These are phyloP conservation scores for Hydriomena furcata DNA, from an alignment of 2,888 invertebrate genomes.

Conservation along the genomic window DNA sequence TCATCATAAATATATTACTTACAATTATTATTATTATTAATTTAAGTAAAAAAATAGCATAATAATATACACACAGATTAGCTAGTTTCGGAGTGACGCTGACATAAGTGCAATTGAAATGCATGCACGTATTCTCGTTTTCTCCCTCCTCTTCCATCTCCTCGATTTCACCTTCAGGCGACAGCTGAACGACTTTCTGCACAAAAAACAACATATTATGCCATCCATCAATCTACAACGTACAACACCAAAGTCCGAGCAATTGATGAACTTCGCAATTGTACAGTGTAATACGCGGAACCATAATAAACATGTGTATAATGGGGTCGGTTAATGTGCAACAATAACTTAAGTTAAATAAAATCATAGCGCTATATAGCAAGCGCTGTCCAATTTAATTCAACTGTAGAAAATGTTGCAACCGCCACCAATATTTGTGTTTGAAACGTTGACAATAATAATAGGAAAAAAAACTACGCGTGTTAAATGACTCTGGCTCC, in stretches of 20 bases:
- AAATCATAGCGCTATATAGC: no score
- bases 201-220: constrained; percentile 1
- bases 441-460: no score
- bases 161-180: constrained; percentile 63
- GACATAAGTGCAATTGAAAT: constrained; percentile 73
- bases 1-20: no score
- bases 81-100: constrained; percentile 71
- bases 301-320: neutral
- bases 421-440: neutral
- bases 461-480: neutral
- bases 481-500: neutral
- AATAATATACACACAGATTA: constrained; percentile 61
- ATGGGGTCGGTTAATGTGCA: neutral
- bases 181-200: constrained; percentile 64
- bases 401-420: no score
- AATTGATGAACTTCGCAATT: constrained; percentile 26
- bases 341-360: no score
- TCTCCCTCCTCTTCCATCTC: constrained; percentile 64
- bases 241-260: constrained; percentile 26
- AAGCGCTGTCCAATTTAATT: no score
- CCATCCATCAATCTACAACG: neutral
- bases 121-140: constrained; percentile 63
- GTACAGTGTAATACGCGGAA: constrained; percentile 25
- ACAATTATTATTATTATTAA: no score
- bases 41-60: neutral